Conservation (phyloP, 53 echinoderm and acorn worm genomes). For the Astropecten irregularis region DNA sequence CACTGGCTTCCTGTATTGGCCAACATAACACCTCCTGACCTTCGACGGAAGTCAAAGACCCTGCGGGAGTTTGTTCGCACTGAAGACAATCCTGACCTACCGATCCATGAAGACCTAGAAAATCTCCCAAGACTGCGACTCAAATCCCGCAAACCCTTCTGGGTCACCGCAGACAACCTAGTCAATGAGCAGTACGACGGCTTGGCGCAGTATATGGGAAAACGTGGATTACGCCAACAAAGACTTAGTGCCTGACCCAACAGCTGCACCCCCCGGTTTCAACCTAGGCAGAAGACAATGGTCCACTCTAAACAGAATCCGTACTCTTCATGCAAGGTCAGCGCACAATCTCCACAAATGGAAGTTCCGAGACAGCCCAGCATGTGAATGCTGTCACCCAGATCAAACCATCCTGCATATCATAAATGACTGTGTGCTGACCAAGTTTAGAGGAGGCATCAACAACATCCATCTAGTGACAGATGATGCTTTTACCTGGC, state of each 20-base stretch:
- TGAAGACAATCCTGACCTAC: conserved; percentile 5
- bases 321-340: not conserved
- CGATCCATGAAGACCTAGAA: conserved; percentile 14
- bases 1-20: not conserved
- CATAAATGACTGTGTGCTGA: not conserved
- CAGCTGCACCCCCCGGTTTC: not conserved
- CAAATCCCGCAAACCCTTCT: not conserved
- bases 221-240: not conserved
- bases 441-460: not conserved
- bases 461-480: not conserved
- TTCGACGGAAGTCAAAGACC: not conserved
- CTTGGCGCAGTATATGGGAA: not conserved
- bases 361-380: not conserved
- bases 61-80: not conserved
- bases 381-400: not conserved
- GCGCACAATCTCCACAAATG: not conserved
- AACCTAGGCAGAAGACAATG: not conserved
- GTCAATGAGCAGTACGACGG: too few relatives aligned
- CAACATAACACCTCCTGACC: not conserved
- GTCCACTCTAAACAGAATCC: not conserved
- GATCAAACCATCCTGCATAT: conserved; percentile 13
- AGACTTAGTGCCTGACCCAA: too few relatives aligned
- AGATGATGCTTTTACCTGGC: not conserved
- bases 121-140: not conserved
- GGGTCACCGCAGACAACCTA: not conserved